These are phyloP conservation scores for Perdita meconis DNA, from an alignment of 2,888 invertebrate species.

Conservation along the genomic window DNA sequence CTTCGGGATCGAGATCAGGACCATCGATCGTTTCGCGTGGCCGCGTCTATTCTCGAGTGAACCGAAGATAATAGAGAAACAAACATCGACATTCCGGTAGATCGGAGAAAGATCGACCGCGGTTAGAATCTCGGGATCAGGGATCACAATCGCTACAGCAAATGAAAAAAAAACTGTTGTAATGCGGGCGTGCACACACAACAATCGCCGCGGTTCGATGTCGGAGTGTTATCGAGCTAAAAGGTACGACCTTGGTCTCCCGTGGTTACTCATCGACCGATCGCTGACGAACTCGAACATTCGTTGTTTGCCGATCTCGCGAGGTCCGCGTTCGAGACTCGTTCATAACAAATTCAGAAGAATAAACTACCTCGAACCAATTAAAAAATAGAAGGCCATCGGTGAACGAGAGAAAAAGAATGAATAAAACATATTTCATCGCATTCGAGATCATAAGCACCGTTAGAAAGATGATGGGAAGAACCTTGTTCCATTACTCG, in stretches of 20 bases:
- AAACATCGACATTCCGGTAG: background rate
- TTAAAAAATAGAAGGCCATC: too few relatives aligned
- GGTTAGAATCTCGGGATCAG: conserved; percentile 10
- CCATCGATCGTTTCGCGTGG: background rate
- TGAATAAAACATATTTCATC: too few relatives aligned
- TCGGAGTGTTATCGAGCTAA: conserved; percentile 73
- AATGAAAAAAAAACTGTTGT: conserved; percentile 11
- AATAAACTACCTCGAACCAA: too few relatives aligned
- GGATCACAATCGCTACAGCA: background rate
- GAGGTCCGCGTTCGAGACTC: conserved; percentile 30
- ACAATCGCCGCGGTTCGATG: conserved; percentile 38
- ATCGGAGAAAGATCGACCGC: background rate
- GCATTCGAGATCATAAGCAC: too few relatives aligned
- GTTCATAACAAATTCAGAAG: too few relatives aligned
- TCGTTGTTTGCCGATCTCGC: conserved; percentile 60
- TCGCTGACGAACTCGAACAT: conserved; percentile 59
- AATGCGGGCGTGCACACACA: conserved; percentile 32
- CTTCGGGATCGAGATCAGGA: background rate
- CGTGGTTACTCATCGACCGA: conserved; percentile 80
- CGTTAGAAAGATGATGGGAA: too few relatives aligned
- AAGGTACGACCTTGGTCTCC: conserved; percentile 76
- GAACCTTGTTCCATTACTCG: too few relatives aligned
- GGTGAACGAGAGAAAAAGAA: too few relatives aligned
- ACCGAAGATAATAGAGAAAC: background rate
- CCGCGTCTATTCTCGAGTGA: background rate